Conservation (phyloP, 2,888 invertebrate species). For the Helobdella robusta region DNA sequence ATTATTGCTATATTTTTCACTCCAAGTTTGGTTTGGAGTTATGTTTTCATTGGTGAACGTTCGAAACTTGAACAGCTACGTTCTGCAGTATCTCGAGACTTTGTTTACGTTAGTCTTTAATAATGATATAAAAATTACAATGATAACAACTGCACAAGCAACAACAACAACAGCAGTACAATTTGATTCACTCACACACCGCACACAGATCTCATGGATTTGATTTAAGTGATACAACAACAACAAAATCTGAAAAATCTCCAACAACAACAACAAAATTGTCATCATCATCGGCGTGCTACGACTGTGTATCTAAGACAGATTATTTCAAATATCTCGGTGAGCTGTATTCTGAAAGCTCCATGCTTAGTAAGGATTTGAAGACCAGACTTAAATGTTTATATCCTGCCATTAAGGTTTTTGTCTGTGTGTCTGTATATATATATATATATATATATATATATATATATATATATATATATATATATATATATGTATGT, state of each 20-base stretch:
- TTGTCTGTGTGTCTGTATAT: neutral
- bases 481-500: neutral
- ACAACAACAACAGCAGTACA: too few relatives aligned
- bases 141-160: too few relatives aligned
- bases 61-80: constrained; percentile 44
- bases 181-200: too few relatives aligned
- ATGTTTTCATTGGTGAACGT: constrained; percentile 47
- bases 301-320: constrained; percentile 41
- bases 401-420: constrained; percentile 48
- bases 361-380: constrained; percentile 39
- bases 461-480: neutral
- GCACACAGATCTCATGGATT: too few relatives aligned
- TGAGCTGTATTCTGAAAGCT: constrained; percentile 40
- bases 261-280: too few relatives aligned
- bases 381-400: constrained; percentile 43
- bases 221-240: too few relatives aligned
- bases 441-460: neutral
- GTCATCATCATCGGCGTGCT: too few relatives aligned
- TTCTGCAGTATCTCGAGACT: constrained; percentile 46
- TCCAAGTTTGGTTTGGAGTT: constrained; percentile 48
- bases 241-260: too few relatives aligned
- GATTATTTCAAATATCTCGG: constrained; percentile 48
- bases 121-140: too few relatives aligned
- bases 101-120: constrained; percentile 41
- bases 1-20: too few relatives aligned